Evolutionary conservation across 2,113 vertebrate species (phyloP).

Genomic region (Pituophis catenifer): DNA sequence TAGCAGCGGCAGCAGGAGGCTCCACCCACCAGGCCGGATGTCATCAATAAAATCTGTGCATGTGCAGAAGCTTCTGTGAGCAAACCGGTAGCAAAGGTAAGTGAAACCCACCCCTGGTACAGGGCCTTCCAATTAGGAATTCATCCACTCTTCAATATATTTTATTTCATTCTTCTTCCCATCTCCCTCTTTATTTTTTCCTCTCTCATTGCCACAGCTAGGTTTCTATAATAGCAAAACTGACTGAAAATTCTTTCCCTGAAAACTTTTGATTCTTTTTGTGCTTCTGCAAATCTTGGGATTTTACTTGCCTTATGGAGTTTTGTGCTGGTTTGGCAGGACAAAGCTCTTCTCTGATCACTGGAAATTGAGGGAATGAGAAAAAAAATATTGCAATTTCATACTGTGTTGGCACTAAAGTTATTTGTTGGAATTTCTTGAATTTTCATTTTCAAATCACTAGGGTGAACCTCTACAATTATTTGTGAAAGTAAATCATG

Average conservation of each 20-base stretch:
- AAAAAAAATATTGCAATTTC: neutral
- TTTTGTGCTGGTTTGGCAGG: neutral
- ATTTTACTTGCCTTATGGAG: neutral
- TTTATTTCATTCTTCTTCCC: neutral
- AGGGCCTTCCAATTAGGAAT: neutral
- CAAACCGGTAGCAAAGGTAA: no score
- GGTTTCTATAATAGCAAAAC: neutral
- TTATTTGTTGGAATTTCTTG: neutral
- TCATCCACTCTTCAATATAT: neutral
- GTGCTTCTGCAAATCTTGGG: neutral
- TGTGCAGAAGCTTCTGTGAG: no score
- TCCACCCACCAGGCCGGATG: no score
- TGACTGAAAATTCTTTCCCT: neutral
- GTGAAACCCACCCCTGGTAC: no score
- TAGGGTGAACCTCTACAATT: neutral
- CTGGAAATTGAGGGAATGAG: neutral
- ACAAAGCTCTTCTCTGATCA: neutral
- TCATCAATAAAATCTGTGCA: no score
- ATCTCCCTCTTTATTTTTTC: neutral
- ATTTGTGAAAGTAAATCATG: neutral
- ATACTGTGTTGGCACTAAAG: neutral
- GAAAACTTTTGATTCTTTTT: no score
- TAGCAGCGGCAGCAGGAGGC: no score
- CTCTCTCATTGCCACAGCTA: neutral
- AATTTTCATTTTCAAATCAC: neutral